These are phyloP conservation scores for Schrankia costaestrigalis DNA, from an alignment of 2,888 invertebrate genomes.

Conservation along the genomic window DNA sequence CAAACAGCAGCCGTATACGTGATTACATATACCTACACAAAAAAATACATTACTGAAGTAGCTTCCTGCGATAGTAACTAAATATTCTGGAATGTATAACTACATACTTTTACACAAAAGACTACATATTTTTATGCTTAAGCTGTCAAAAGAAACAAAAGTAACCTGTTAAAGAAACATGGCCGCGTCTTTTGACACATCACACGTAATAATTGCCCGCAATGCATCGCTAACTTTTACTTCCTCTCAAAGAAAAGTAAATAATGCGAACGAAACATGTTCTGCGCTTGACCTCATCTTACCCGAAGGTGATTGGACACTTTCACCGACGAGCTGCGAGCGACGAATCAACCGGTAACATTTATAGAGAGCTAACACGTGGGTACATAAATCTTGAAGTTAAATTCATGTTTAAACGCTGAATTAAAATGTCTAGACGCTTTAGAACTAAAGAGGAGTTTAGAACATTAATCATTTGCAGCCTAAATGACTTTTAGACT, in stretches of 20 bases:
- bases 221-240: slow-evolving; percentile 54
- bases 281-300: slow-evolving; percentile 62
- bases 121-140: no score
- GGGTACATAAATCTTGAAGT: not conserved
- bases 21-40: no score
- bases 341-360: slow-evolving; percentile 19
- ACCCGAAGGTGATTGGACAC: slow-evolving; percentile 51
- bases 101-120: no score
- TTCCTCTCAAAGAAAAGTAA: slow-evolving; percentile 56
- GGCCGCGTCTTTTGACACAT: slow-evolving; percentile 10
- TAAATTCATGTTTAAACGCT: no score
- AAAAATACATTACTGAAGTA: no score
- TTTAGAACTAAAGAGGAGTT: no score
- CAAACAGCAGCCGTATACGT: no score
- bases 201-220: slow-evolving; percentile 13
- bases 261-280: slow-evolving; percentile 62
- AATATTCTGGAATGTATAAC: no score
- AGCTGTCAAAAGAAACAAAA: slow-evolving; percentile 3
- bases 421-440: no score
- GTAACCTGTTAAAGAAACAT: slow-evolving; percentile 1
- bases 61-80: no score
- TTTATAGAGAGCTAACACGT: slow-evolving; percentile 10
- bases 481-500: no score
- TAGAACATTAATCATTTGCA: no score
- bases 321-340: slow-evolving; percentile 52